A percentile compares a stretch with the other conserved stretches of the same genome.
phyloP scores from a whole-genome alignment of 2,888 invertebrate genomes.

The Dicyrtomina minuta region DNA sequence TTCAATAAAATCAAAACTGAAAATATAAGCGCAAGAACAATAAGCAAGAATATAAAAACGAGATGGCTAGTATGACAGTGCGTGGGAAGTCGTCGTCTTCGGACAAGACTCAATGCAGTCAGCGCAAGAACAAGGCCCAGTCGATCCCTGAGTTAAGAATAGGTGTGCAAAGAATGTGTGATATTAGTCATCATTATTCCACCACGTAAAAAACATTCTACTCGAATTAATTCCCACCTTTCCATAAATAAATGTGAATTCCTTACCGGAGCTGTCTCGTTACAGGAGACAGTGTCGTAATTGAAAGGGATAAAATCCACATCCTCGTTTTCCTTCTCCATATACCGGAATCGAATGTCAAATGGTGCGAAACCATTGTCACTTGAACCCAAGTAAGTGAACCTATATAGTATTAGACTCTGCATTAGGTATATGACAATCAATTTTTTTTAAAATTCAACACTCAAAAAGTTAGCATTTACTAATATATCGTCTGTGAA shows the following conservation, averaged over 20 bases:
- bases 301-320: slow-evolving; percentile 63
- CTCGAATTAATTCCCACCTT: not conserved
- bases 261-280: slow-evolving; percentile 65
- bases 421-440: not conserved
- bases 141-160: slow-evolving; percentile 59
- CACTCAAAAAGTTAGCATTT: not conserved
- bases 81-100: too few species aligned
- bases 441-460: not conserved
- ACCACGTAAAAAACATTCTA: not conserved
- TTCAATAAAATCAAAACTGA: too few species aligned
- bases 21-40: too few species aligned
- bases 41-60: too few species aligned
- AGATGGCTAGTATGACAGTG: too few species aligned
- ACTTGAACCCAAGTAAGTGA: slow-evolving; percentile 54
- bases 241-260: too few species aligned
- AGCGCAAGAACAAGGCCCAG: slow-evolving; percentile 80
- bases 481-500: too few species aligned
- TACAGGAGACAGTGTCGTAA: slow-evolving; percentile 68
- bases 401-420: slow-evolving; percentile 39
- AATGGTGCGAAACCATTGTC: slow-evolving; percentile 60
- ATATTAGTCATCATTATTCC: not conserved
- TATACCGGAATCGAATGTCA: slow-evolving; percentile 63
- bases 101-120: slow-evolving; percentile 83
- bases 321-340: slow-evolving; percentile 55
- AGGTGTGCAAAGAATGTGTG: not conserved